phyloP scores from a whole-genome alignment of 2,888 invertebrate genomes.

The Chrysomela aeneicollis region DNA sequence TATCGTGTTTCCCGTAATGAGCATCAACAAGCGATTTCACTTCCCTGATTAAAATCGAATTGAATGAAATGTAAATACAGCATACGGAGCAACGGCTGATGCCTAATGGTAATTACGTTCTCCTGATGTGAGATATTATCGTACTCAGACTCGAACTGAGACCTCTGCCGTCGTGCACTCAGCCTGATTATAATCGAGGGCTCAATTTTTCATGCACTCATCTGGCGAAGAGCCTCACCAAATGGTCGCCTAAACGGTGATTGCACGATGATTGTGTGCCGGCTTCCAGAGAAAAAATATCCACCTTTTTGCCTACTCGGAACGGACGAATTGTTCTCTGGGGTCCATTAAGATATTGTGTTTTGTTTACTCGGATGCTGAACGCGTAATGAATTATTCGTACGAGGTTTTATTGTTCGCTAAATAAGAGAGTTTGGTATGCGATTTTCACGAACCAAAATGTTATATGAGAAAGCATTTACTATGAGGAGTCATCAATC shows the following conservation, averaged over 20 bases:
- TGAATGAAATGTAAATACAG: neutral
- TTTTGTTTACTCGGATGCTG: constrained; percentile 5
- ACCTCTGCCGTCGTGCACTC: constrained; percentile 1
- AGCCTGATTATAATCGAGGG: constrained; percentile 5
- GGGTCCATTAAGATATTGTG: constrained; percentile 7
- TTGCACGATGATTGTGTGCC: constrained; percentile 2
- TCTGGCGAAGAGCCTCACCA: constrained; percentile 3
- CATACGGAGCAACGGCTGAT: neutral
- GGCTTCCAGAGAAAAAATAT: neutral
- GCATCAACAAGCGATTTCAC: neutral
- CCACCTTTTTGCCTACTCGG: neutral
- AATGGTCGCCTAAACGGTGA: constrained; percentile 2
- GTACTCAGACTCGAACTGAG: neutral
- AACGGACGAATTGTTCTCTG: neutral
- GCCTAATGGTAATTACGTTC: constrained; percentile 5
- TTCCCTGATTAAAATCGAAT: neutral
- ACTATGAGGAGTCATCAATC: too few species aligned
- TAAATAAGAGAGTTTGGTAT: too few species aligned
- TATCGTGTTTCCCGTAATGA: neutral
- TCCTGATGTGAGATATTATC: neutral
- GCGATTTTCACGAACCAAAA: too few species aligned
- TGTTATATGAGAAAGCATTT: too few species aligned
- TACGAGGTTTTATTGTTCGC: too few species aligned
- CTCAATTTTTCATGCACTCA: constrained; percentile 3
- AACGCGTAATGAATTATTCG: neutral